Evolutionary conservation across 2,888 invertebrate species (phyloP), one percentile per base, ranked within the genome.

Genomic region (Morpho achilles): DNA sequence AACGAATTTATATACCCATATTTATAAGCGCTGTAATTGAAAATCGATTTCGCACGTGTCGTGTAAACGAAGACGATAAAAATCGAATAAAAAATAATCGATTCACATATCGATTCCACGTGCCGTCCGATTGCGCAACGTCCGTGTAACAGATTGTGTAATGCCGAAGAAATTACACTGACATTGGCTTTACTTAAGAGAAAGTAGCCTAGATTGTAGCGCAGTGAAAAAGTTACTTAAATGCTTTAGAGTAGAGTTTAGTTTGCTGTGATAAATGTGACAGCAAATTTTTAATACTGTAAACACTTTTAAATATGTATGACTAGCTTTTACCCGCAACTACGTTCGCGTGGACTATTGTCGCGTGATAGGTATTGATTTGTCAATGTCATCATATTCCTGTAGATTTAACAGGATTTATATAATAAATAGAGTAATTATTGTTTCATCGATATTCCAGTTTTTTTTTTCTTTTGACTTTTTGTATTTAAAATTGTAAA

Each of bases 181-280:
- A 87, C 87, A 88, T 87, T 88, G 87, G 80, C 80, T 86, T 79
- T 84, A 82, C 80, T 59, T 50, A 45, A 81, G 87, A 83, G 87
- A 87, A 87, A 87, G 86, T 86, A 77, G 67, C 70, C 68, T 72
- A 68, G 59, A 65, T 53, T 65, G 64, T 7, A 32, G 40, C 4
- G 43, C 63, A 53, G 16, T 44, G 23, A 8, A 65, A 70, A 71
- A 9, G 45, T 22, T 53, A 69, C 66, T 62, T 57, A 73, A 53
- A 67, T 41, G 0, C 4, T 7, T 42, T n/a, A 9, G 7, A n/a
- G 23, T 52, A 52, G 32, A 44, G 51, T 44, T 43, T 10, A 7
- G 5, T 44, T 52, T 10, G 23, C 51, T 0, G 23, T 44, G 51
- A 8, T 7, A 16, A 4, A 23, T 3, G 8, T 52, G 23, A 8